Percentiles rank a stretch among this genome's conserved stretches.
These are phyloP conservation scores for Mus caroli DNA, from an alignment of 2,797 vertebrate species.

Conservation along the genomic window DNA sequence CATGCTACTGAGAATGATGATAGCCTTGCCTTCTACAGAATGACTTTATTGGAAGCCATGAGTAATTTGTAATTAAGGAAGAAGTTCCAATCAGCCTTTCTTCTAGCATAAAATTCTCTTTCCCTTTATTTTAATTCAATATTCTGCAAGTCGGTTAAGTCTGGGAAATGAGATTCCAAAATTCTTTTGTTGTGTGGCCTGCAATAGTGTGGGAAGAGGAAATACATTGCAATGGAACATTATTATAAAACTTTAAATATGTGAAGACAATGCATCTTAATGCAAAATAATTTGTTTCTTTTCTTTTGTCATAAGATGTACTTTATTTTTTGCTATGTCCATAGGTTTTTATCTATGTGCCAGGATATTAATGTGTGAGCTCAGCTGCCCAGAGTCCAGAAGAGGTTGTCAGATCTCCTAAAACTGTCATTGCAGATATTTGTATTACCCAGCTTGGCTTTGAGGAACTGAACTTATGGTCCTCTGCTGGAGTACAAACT, in stretches of 20 bases:
- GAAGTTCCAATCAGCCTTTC: conserved; percentile 66
- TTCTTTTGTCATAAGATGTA: background rate
- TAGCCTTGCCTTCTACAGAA: conserved; percentile 67
- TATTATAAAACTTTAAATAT: background rate
- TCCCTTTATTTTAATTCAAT: conserved; percentile 59
- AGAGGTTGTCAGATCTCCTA: background rate
- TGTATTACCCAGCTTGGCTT: background rate
- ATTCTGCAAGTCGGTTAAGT: conserved; percentile 37
- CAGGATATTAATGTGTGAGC: background rate
- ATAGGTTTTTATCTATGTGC: background rate
- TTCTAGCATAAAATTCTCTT: conserved; percentile 64
- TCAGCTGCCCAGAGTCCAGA: background rate
- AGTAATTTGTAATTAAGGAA: conserved; percentile 78
- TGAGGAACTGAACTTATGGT: background rate
- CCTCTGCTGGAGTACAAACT: background rate
- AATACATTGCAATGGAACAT: background rate
- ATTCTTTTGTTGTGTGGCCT: background rate
- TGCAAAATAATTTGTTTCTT: background rate
- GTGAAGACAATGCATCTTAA: conserved; percentile 36
- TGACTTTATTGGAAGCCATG: conserved; percentile 62
- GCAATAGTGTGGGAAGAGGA: background rate
- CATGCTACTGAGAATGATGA: conserved; percentile 70
- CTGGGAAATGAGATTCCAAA: background rate
- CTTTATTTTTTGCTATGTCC: background rate
- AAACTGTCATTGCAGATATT: no score